Conservation (phyloP, 2,888 invertebrate species). For the Conomelus anceps region DNA sequence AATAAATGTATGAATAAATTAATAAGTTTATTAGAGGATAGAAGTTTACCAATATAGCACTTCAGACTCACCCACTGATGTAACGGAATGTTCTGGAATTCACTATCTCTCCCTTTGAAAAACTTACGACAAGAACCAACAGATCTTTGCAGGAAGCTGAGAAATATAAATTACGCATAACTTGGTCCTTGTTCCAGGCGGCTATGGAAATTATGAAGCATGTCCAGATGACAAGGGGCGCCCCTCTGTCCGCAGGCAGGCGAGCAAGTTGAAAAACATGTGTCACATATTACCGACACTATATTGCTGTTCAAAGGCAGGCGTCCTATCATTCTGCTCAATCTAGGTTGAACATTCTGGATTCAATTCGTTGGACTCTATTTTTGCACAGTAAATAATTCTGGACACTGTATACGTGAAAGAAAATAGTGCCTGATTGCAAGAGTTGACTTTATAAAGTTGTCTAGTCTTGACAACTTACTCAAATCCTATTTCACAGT, state of each 20-base stretch:
- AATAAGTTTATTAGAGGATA: too few species aligned
- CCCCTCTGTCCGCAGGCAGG: not conserved
- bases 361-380: not conserved
- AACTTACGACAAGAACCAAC: not conserved
- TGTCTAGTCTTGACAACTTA: not conserved
- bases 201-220: not conserved
- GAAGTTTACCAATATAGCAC: too few species aligned
- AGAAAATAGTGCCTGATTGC: not conserved
- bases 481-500: not conserved
- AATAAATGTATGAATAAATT: too few species aligned
- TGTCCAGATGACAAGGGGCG: not conserved
- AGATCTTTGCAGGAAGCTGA: not conserved
- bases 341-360: not conserved
- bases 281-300: not conserved
- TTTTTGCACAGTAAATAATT: not conserved
- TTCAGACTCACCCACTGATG: too few species aligned
- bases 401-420: not conserved
- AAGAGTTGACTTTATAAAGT: not conserved
- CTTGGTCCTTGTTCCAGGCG: not conserved
- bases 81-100: too few species aligned
- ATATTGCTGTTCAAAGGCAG: not conserved
- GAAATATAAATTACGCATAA: not conserved
- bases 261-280: not conserved
- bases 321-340: not conserved
- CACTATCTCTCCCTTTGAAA: too few species aligned